Percentiles rank a stretch among this genome's conserved stretches.
Conservation (phyloP, 2,113 vertebrate species). For the Motacilla tschutschensis region DNA sequence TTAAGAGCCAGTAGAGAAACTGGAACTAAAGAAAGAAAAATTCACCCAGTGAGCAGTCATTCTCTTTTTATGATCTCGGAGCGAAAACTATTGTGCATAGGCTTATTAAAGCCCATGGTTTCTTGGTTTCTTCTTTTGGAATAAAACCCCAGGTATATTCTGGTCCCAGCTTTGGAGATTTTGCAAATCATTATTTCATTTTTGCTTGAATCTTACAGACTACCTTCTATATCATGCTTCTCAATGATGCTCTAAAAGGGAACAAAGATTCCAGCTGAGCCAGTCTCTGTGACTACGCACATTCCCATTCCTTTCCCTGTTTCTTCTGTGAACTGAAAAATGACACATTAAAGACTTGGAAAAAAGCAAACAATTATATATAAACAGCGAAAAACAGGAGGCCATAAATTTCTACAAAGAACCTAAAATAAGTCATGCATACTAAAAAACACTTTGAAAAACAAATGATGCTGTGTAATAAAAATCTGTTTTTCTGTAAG, state of each 20-base stretch:
- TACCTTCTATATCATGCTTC: neutral
- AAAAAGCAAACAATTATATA: neutral
- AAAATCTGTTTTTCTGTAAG: neutral
- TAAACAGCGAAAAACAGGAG: neutral
- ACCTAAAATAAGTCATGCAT: neutral
- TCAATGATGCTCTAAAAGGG: neutral
- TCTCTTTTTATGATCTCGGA: neutral
- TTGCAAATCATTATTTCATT: neutral
- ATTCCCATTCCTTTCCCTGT: neutral
- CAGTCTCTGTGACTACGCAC: neutral
- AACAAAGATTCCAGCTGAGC: slow-evolving; percentile 6
- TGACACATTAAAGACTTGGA: neutral
- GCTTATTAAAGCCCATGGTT: neutral
- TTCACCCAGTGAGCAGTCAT: neutral
- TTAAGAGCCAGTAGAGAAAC: neutral
- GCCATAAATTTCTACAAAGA: neutral
- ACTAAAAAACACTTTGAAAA: neutral
- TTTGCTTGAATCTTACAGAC: neutral
- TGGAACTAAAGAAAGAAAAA: neutral
- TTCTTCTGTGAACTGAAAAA: slow-evolving; percentile 32
- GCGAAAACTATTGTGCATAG: neutral
- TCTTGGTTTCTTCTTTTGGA: neutral
- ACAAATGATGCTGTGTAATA: neutral
- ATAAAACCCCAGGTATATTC: neutral
- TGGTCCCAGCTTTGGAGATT: neutral